Base-by-base conservation (phyloP, 2,888 invertebrate species). In the Diplazon laetatorius region DNA sequence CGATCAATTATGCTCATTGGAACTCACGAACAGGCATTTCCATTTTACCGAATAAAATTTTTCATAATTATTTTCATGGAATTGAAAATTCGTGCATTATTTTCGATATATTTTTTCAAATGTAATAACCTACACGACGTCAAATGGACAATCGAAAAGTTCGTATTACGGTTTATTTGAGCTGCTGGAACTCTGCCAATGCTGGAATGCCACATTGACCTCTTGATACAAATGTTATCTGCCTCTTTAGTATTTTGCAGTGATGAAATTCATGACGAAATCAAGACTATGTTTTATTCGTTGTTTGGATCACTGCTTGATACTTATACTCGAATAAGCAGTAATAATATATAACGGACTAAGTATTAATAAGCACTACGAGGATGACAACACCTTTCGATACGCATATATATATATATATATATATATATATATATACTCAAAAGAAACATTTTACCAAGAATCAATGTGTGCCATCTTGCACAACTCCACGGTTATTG, bases 381-480 rank as follows among this genome's bases (percentile, higher is more conserved):
- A 48, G 39, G 25, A 22, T 59, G 60, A 50, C 25, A 60, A 39
- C 48, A 16, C 39, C 16, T 37, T 14, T 16, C 37, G 48, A 50
- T 70, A 48, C 22, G 8, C 20, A 55, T 50, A 60, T 22, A n/a
- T n/a, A n/a, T n/a, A n/a, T n/a, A n/a, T n/a, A n/a, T n/a, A n/a
- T n/a, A n/a, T n/a, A n/a, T n/a, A n/a, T n/a, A 50, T 71, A 50
- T 14, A 5, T 22, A 57, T 50, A 62, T 14, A 50, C 46, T 50
- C 39, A 71, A 71, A 60, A 71, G 50, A n/a, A 76, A 76, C 63
- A 50, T 76, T 72, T 68, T 72, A 18, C 16, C 39, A 35, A 42
- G 57, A 48, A 72, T 76, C 59, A 52, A 71, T 22, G 30, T 68
- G 30, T 48, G 35, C 8, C 30, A n/a, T 60, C 55, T 18, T 50